Evolutionary conservation across 2,113 vertebrate species (phyloP), one percentile per base, ranked within the genome.

Genomic region (Poecilia latipinna): DNA sequence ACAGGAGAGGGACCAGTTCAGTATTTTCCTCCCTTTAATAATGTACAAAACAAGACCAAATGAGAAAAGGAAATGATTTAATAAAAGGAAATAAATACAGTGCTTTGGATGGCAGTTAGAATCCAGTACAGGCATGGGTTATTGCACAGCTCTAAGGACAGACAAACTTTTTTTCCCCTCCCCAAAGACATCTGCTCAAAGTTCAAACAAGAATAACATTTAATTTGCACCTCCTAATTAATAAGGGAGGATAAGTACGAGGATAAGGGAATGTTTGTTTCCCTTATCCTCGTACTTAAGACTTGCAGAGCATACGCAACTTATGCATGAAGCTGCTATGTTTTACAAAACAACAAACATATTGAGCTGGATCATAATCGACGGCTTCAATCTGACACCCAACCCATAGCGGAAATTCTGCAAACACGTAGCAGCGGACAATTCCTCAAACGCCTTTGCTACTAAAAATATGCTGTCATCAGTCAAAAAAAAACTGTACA

Each of bases 41-140:
- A 65, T 70, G 37, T 7, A 31, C 51, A 32, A 57, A 54, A 75
- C 22, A 31, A 32, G 60, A 77, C 32, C 72, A 29, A 84, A 11
- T 22, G 37, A 79, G 64, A 72, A 39, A 92, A 77, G 67, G 26
- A 86, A 89, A 89, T 78, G 78, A 61, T 91, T 94, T 93, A 93
- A 89, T 93, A 92, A 92, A 92, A 89, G 78, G 72, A 91, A 91
- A 91, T 89, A 91, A 93, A 94, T 93, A 93, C 88, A 92, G 73
- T 91, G 88, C 89, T 91, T 92, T 84, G 82, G 82, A 91, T 92
- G 92, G 93, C 91, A 94, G 93, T 93, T 90, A 86, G 82, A 89
- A 88, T 89, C 88, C 82, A 88, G 93, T 90, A 93, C 92, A 94
- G 92, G 87, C 89, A 91, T 92, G 82, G 79, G 86, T 94, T 94